A percentile compares a stretch with the other conserved stretches of the same genome.
phyloP scores from a whole-genome alignment of 2,113 vertebrate genomes.

The Stegastes partitus region DNA sequence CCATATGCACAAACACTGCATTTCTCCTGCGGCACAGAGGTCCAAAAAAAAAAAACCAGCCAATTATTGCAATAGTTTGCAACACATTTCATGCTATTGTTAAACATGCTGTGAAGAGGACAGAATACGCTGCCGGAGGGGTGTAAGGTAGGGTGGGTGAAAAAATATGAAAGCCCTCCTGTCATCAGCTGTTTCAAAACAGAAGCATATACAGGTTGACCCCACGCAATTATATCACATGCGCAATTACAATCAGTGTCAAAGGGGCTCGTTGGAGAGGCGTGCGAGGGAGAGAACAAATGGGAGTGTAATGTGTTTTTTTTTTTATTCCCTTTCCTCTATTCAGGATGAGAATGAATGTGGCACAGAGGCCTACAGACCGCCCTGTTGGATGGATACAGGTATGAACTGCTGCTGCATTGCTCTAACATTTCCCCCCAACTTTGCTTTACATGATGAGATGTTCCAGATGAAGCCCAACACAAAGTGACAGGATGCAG shows the following conservation, averaged over 20 bases:
- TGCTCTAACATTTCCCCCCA: background rate
- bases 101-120: constrained; percentile 53
- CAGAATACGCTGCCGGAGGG: constrained; percentile 28
- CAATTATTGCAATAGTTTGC: constrained; percentile 45
- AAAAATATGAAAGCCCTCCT: constrained; percentile 41
- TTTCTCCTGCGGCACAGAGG: constrained; percentile 9
- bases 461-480: constrained; percentile 1
- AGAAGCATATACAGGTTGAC: constrained; percentile 29
- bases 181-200: constrained; percentile 49
- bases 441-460: background rate
- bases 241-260: constrained; percentile 13
- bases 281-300: constrained; percentile 15
- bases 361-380: background rate
- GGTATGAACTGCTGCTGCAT: constrained; percentile 2
- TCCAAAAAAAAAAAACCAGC: constrained; percentile 15
- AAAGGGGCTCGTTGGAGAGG: background rate
- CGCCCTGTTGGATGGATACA: background rate
- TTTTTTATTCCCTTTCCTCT: no score
- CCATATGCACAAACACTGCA: constrained; percentile 16
- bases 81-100: constrained; percentile 50
- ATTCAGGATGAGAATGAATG: background rate
- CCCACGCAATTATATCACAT: constrained; percentile 19
- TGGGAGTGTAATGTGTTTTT: constrained; percentile 5
- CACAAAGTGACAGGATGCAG: background rate
- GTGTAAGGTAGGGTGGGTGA: background rate